Base-by-base conservation (phyloP, 2,113 vertebrate genomes). In the Saccopteryx bilineata region DNA sequence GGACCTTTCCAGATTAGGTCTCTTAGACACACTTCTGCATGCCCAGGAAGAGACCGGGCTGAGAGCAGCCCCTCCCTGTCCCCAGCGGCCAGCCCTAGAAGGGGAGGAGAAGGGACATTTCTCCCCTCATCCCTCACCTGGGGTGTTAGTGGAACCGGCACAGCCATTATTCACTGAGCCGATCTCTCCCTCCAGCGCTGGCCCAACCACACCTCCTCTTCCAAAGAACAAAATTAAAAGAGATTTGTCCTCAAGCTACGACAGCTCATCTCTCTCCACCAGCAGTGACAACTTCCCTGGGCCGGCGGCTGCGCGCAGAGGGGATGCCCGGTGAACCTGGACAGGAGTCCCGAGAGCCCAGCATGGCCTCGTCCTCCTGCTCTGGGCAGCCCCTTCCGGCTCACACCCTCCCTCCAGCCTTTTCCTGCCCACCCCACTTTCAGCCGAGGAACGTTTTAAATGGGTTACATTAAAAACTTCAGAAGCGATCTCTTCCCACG, bases 191-290 rank as follows among this genome's bases (percentile, higher is more conserved):
- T 92, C 88, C 61, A 4, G 54, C 0, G 0, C 31, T 2, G 24
- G 46, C 83, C 86, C 58, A 7, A 39, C 56, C 72, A 72, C 60
- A 39, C 9, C 83, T 78, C 28, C 52, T 84, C 90, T 76, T 92
- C 81, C 0, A 4, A 68, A 87, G 90, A 95, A 83, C 95, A 94
- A 96, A 95, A 97, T 97, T 97, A 93, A 97, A 98, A 97, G 80
- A 96, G 68, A 96, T 96, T 88, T 97, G 80, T 96, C 92, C 97
- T 97, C 66, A 0, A 69, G 81, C 31, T 12, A 13, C 1, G 74
- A 90, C 90, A 94, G 95, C 87, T 94, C 96, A 65, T 95, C 79
- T 84, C 75, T 80, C 65, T 90, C 85, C 33, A 10, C 58, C 19
- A n/a, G 78, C 50, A 28, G 60, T 17, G 7, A 56, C 58, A 50